phyloP scores from a whole-genome alignment of 2,113 vertebrate species.

The Heterotis niloticus region DNA sequence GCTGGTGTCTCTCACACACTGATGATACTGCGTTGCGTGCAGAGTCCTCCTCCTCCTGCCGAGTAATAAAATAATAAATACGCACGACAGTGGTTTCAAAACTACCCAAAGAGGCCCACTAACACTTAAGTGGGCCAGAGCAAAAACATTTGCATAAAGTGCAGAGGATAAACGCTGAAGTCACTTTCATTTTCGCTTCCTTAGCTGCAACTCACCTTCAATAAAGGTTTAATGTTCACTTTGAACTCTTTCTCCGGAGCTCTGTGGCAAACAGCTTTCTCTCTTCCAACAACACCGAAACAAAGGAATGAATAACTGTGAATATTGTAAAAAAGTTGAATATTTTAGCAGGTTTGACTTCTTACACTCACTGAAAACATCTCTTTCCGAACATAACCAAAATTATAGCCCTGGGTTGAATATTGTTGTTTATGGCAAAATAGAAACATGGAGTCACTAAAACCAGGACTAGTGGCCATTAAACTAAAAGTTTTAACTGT shows the following conservation, averaged over 20 bases:
- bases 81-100: neutral
- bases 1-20: neutral
- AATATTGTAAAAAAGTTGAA: too few species aligned
- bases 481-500: too few species aligned
- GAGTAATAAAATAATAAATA: slow-evolving; percentile 10
- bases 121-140: neutral
- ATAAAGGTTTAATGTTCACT: neutral
- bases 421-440: too few species aligned
- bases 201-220: neutral
- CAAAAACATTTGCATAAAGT: neutral
- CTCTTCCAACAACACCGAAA: too few species aligned
- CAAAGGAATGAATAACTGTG: too few species aligned
- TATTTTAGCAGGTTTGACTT: too few species aligned
- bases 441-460: too few species aligned
- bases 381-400: too few species aligned
- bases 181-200: neutral
- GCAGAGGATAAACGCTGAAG: neutral
- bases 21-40: slow-evolving; percentile 6
- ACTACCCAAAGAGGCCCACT: neutral
- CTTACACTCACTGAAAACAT: too few species aligned
- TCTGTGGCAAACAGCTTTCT: too few species aligned
- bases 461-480: too few species aligned
- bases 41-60: neutral
- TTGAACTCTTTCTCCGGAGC: neutral
- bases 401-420: too few species aligned